These are phyloP conservation scores for Crossocerus cetratus DNA, from an alignment of 2,888 invertebrate species.

Conservation along the genomic window DNA sequence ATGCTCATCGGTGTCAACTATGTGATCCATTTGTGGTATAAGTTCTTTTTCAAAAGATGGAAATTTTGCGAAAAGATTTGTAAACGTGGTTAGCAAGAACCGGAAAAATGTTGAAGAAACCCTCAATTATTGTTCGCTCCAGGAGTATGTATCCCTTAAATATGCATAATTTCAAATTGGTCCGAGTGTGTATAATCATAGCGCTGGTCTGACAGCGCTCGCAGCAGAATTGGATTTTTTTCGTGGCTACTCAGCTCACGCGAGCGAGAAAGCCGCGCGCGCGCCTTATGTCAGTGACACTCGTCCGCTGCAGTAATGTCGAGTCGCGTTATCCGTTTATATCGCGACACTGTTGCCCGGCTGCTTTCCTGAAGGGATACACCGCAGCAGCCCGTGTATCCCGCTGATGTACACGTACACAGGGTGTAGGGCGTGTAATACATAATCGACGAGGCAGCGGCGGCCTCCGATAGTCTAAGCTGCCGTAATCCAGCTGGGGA, in stretches of 20 bases:
- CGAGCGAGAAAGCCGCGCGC: neutral
- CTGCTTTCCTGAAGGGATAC: neutral
- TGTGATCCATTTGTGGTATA: too few relatives aligned
- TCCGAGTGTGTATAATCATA: too few relatives aligned
- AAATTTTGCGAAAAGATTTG: too few relatives aligned
- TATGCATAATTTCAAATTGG: too few relatives aligned
- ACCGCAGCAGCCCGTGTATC: neutral
- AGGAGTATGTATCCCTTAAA: too few relatives aligned
- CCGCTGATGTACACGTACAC: neutral
- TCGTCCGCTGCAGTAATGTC: neutral
- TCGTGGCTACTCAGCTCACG: too few relatives aligned
- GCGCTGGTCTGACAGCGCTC: too few relatives aligned
- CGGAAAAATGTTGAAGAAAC: too few relatives aligned
- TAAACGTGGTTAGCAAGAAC: too few relatives aligned
- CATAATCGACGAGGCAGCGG: conserved; percentile 14
- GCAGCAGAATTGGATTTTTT: neutral
- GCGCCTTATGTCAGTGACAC: neutral
- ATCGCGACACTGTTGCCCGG: neutral
- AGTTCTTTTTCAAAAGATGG: too few relatives aligned
- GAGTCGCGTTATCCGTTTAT: neutral
- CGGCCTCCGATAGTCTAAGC: conserved; percentile 21
- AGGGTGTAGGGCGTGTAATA: conserved; percentile 11
- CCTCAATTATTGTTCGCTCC: too few relatives aligned
- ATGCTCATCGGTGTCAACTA: too few relatives aligned
- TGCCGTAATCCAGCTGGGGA: conserved; percentile 24